Base-by-base conservation (phyloP, 2,113 vertebrate genomes). In the Datnioides undecimradiatus region DNA sequence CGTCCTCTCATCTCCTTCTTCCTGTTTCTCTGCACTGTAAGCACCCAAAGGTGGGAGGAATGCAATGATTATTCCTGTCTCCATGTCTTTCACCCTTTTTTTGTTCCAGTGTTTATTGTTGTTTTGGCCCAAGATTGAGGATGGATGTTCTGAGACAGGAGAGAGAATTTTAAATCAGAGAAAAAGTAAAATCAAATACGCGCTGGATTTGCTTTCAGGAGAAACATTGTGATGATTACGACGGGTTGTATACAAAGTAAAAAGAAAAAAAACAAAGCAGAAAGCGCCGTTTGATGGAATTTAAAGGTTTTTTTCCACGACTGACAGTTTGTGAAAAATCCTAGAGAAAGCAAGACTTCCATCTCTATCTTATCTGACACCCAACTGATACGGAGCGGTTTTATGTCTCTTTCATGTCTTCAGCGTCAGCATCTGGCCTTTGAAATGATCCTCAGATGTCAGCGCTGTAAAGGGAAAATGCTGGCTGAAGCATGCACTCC, bases 401-500 rank as follows among this genome's bases (percentile, higher is more conserved):
- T 74, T 59, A 33, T 68, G 27, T 70, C 38, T 73, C 46, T 69
- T 55, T 48, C 58, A 77, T 23, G 45, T 57, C 69, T 60, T 82
- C 14, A 73, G 51, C 68, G 64, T 43, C 43, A 43, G 43, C 46
- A 46, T 48, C 49, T 34, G 45, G 45, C 38, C 51, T 69, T 75
- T 71, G 36, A 74, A 46, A 38, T 27, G 73, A 80, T 45, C 27
- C 36, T 83, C 68, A 83, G 64, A 80, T 84, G 74, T 82, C 82
- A 84, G 58, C 45, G 38, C 45, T 60, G 27, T 27, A 14, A 63
- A 54, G 45, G 21, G 5, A 21, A 81, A 79, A 74, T 27, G 8
- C 29, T 46, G 21, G 14, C 23, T 45, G 19, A 45, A 25, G 33
- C 36, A 68, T 38, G 4, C 23, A 7, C 59, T 57, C 10, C 7